Conservation (phyloP, 2,888 invertebrate genomes). For the Pollenia griseotomentosa region DNA sequence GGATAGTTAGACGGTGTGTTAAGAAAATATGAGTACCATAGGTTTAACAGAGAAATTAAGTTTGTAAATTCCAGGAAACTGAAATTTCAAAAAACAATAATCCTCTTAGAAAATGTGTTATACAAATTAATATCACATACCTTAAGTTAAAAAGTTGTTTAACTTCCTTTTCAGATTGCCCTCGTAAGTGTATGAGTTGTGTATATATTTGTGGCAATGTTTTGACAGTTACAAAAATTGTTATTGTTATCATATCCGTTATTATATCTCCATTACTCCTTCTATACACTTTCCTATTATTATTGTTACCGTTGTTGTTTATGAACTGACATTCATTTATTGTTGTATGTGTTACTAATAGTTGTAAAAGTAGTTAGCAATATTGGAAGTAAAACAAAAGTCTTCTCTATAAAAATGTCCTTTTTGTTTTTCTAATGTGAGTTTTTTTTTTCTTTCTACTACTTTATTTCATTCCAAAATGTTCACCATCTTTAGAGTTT, state of each 20-base stretch:
- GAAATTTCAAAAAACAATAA: no score
- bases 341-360: background rate
- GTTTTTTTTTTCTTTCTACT: background rate
- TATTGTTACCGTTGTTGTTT: background rate
- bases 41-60: no score
- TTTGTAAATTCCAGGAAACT: no score
- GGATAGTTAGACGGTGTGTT: no score
- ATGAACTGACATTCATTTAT: constrained; percentile 33
- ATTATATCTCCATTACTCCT: background rate
- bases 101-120: no score
- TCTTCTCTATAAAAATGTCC: constrained; percentile 7
- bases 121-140: no score
- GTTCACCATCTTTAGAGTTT: background rate
- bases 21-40: no score
- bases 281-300: background rate
- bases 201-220: constrained; percentile 20
- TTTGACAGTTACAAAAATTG: constrained; percentile 64
- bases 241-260: constrained; percentile 54
- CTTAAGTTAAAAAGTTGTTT: no score
- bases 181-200: background rate
- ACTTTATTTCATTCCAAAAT: background rate
- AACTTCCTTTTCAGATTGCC: background rate
- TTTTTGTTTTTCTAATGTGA: constrained; percentile 1
- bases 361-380: background rate
- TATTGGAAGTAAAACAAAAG: background rate